These are phyloP conservation scores for Bibio marci DNA, from an alignment of 2,888 invertebrate genomes.

Conservation along the genomic window DNA sequence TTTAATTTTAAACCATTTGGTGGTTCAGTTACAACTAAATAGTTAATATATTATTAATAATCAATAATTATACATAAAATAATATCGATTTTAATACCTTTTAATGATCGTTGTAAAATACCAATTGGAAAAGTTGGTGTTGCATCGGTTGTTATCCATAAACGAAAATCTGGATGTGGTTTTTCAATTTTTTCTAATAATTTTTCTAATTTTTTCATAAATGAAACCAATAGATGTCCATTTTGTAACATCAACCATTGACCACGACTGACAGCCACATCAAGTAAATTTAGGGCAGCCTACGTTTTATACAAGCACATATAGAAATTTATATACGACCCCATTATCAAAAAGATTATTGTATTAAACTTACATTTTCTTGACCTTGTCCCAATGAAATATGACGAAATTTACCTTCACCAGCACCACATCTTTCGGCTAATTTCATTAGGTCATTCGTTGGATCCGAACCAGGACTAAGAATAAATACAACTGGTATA, in stretches of 20 bases:
- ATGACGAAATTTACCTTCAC: constrained; percentile 65
- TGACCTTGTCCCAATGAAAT: constrained; percentile 90
- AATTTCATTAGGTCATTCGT: constrained; percentile 70
- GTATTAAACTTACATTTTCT: constrained; percentile 44
- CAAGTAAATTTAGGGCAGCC: constrained; percentile 51
- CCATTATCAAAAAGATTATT: no score
- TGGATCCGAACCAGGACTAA: constrained; percentile 90
- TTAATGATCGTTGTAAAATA: constrained; percentile 66
- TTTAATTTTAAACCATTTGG: constrained; percentile 83
- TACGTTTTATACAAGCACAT: no score
- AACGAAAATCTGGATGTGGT: constrained; percentile 78
- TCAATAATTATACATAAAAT: background rate
- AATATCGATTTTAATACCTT: no score
- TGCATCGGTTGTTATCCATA: constrained; percentile 88
- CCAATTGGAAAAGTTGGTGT: constrained; percentile 77
- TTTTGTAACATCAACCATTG: constrained; percentile 89
- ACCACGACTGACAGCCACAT: constrained; percentile 53
- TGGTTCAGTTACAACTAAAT: constrained; percentile 76
- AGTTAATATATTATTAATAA: constrained; percentile 5
- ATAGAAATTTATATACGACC: no score
- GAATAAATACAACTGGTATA: constrained; percentile 81
- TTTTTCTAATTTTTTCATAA: constrained; percentile 68
- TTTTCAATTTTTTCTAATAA: constrained; percentile 58
- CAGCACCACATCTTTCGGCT: constrained; percentile 49
- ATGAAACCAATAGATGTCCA: constrained; percentile 68